Base-by-base conservation (phyloP, 2,113 vertebrate genomes). In the Cynoglossus semilaevis region DNA sequence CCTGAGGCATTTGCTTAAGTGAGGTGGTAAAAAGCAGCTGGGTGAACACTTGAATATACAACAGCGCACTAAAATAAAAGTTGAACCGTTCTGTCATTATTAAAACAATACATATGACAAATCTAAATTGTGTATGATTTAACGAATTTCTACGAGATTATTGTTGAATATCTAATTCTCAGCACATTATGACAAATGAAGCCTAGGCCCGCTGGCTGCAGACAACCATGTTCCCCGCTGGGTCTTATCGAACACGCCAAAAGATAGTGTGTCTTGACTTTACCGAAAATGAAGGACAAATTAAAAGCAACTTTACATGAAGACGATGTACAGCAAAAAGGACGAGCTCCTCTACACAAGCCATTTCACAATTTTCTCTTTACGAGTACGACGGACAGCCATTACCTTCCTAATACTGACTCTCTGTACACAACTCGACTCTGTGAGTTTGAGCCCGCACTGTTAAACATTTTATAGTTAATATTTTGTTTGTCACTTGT, bases 361-460 rank as follows among this genome's bases (percentile, higher is more conserved):
- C 87, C 85, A 81, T 89, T 87, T 87, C 84, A 85, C 80, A 79
- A 79, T 84, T 59, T 74, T 79, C 76, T 79, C 73, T 65, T 77
- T 79, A 67, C 67, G 71, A 84, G 78, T 71, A 51, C 86, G 81
- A 84, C 60, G 81, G 87, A 88, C 82, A 90, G 87, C 88, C 87
- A 90, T 89, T 88, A 83, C 82, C 79, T 83, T 86, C 78, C 72
- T 74, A 45, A 66, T 73, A 67, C 78, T 29, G 22, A 29, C 22
- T 74, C 67, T 70, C 47, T 72, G 51, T 75, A 35, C 45, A 35
- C 43, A 74, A 67, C 70, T 75, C 79, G 69, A 49, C 54, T 58
- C 15, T 29, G 34, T 51, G 66, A 80, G 58, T 70, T 47, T 11
- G 29, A 65, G 54, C 63, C 76, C 67, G 55, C 65, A 74, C 54